Percentiles rank a stretch among this genome's conserved stretches.
Evolutionary conservation across 2,888 invertebrate genomes (phyloP).

Genomic region (Eulithis testata): DNA sequence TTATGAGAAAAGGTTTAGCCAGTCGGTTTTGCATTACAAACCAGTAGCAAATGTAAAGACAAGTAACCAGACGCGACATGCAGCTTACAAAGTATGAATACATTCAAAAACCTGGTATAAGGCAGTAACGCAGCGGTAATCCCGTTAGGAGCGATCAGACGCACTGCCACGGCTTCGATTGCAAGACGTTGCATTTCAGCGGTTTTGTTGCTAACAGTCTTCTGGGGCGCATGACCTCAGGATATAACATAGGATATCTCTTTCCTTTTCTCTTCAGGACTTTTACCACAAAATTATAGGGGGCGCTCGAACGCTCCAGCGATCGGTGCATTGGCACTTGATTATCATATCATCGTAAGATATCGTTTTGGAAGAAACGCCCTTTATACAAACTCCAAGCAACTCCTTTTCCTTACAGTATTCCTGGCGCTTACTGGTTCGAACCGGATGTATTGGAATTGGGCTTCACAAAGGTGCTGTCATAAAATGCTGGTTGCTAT

Average conservation of each 20-base stretch:
- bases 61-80: neutral
- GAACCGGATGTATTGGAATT: constrained; percentile 4
- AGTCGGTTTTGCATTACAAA: too few species aligned
- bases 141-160: constrained; percentile 14
- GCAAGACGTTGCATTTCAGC: constrained; percentile 18
- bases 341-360: too few species aligned
- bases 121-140: constrained; percentile 16
- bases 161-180: constrained; percentile 16
- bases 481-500: neutral
- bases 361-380: too few species aligned
- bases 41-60: neutral
- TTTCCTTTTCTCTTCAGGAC: too few species aligned
- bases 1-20: too few species aligned
- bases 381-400: too few species aligned
- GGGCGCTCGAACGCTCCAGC: too few species aligned
- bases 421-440: neutral
- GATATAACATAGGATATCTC: neutral
- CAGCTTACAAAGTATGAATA: constrained; percentile 5
- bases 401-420: too few species aligned
- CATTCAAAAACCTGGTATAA: constrained; percentile 10
- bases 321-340: too few species aligned
- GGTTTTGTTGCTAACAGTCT: constrained; percentile 11
- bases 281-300: too few species aligned
- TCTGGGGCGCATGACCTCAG: constrained; percentile 9
- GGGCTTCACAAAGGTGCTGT: neutral